These are phyloP conservation scores for Brachymystax lenok DNA, from an alignment of 2,797 vertebrate genomes.

Conservation along the genomic window DNA sequence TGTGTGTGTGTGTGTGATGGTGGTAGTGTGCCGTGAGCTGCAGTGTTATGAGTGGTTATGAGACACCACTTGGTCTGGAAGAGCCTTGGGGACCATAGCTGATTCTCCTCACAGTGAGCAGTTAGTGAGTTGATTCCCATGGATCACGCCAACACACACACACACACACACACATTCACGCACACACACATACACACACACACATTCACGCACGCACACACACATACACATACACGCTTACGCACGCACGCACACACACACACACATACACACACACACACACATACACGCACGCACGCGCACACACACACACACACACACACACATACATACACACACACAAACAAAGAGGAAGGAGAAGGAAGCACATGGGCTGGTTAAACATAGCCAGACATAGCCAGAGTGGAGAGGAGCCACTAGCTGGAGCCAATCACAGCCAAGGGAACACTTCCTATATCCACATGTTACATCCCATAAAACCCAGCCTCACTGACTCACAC, in stretches of 20 bases:
- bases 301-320: not conserved
- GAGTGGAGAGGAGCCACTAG: conserved; percentile 11
- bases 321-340: no score
- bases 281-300: rapidly evolving
- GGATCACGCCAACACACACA: conserved; percentile 68
- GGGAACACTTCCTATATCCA: conserved; percentile 79
- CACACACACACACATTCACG: no score
- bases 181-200: no score
- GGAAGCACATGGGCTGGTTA: conserved; percentile 78
- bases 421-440: conserved; percentile 67
- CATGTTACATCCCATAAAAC: conserved; percentile 79
- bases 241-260: no score
- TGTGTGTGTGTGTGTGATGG: conserved; percentile 25
- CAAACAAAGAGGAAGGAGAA: conserved; percentile 68
- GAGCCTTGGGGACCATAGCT: conserved; percentile 81
- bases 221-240: no score
- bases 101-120: conserved; percentile 50
- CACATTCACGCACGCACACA: no score
- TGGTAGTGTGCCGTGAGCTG: conserved; percentile 34
- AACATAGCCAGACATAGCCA: conserved; percentile 79
- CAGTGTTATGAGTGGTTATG: conserved; percentile 60
- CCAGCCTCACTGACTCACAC: conserved; percentile 22
- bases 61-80: conserved; percentile 81
- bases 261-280: no score
- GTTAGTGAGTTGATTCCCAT: conserved; percentile 32